Base-by-base conservation (phyloP, 2,888 invertebrate species). In the Aphidius colemani region DNA sequence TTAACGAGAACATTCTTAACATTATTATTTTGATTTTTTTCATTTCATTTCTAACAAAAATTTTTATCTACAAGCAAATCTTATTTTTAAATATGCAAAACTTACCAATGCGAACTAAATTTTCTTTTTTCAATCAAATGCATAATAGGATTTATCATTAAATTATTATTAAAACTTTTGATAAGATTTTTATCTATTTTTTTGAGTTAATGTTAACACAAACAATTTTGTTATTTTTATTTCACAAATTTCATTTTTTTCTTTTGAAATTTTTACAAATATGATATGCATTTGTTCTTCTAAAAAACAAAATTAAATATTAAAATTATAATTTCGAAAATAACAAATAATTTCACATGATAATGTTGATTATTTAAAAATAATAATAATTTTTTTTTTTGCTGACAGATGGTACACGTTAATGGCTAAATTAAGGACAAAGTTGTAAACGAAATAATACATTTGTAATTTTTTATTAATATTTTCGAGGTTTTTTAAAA, bases 251-350 rank as follows among this genome's bases (percentile, higher is more conserved):
- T 30, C 30, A 30, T 3, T 30, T 30, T 30, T 30, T 30, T 30
- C 5, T 30, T 30, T 30, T 87, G 87, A 87, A 88, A 89, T 89
- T 91, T 89, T 91, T 92, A 92, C 91, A 92, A 90, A 92, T 92
- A 92, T 92, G 92, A 92, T 92, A 92, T 92, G 92, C 92, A 92
- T 91, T 90, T 83, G 88, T 88, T 89, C 88, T 87, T 89, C 88
- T 88, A 87, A 88, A 86, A 89, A 86, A 82, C 73, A 75, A 81
- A 80, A 80, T 69, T 50, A 66, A 69, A 67, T 58, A 50, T 59
- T 55, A 51, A 65, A 53, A 48, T 39, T 62, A 59, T 64, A 66
- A 61, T 60, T 58, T 66, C 61, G 60, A 66, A 60, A 48, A 59
- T 43, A 62, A 67, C 56, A 58, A 66, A 67, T 64, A 59, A 64